Evolutionary conservation across 2,888 invertebrate genomes (phyloP).

Genomic region (Masnerella sp.): DNA sequence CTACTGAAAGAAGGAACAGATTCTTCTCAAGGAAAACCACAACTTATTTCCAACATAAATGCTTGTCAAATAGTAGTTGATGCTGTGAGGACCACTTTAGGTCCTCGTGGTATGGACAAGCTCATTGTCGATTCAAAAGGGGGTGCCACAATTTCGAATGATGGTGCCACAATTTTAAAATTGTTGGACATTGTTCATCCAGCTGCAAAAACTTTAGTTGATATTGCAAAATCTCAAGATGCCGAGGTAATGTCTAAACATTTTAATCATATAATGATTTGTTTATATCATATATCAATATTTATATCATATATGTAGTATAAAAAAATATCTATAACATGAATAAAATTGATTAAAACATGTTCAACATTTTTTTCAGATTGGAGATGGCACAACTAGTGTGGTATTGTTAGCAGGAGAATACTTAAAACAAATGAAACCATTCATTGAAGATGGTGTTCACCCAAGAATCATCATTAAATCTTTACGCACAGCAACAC

Average conservation of each 20-base stretch:
- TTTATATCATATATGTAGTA: too few species aligned
- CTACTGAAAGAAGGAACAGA: conserved; percentile 99
- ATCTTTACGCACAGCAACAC: conserved; percentile 91
- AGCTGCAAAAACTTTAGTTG: conserved; percentile 97
- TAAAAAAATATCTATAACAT: background rate
- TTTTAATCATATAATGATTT: conserved; percentile 15
- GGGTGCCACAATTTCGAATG: conserved; percentile 98
- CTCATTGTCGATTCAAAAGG: conserved; percentile 94
- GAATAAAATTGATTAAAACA: too few species aligned
- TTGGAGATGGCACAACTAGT: conserved; percentile 99
- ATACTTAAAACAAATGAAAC: conserved; percentile 95
- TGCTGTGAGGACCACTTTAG: conserved; percentile 97
- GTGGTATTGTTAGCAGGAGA: conserved; percentile 98
- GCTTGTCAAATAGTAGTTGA: conserved; percentile 97
- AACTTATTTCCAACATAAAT: conserved; percentile 97
- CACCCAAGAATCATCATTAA: conserved; percentile 96
- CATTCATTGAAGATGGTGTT: conserved; percentile 97
- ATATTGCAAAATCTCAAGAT: conserved; percentile 99
- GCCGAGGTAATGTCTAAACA: conserved; percentile 86
- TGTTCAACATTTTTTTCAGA: too few species aligned
- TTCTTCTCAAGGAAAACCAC: conserved; percentile 95
- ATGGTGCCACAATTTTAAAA: conserved; percentile 99
- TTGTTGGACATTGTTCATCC: conserved; percentile 98
- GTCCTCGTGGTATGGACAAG: conserved; percentile 99
- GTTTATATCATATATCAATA: too few species aligned